phyloP scores from a whole-genome alignment of 2,797 vertebrate species.

The Tenualosa ilisha region DNA sequence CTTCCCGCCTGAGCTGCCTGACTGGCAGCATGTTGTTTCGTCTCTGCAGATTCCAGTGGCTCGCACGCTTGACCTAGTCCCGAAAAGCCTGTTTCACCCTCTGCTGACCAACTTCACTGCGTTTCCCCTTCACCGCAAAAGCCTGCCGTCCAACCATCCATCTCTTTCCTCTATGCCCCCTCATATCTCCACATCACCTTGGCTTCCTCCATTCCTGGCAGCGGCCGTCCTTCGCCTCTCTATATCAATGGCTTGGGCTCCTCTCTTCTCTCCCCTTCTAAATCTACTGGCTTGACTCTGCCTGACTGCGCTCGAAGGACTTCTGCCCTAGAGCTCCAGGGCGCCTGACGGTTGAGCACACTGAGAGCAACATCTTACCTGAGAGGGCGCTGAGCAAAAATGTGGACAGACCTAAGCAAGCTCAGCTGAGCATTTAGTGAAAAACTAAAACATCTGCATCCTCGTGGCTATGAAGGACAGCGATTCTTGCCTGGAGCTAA shows the following conservation, averaged over 20 bases:
- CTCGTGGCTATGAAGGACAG: neutral
- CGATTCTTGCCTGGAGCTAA: neutral
- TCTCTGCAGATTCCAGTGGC: slow-evolving; percentile 53
- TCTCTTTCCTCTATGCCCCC: slow-evolving; percentile 24
- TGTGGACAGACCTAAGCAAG: slow-evolving; percentile 23
- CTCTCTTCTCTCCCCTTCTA: slow-evolving; percentile 45
- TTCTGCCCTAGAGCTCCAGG: slow-evolving; percentile 27
- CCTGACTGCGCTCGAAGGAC: neutral
- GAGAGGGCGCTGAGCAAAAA: slow-evolving; percentile 33
- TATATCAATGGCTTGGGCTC: neutral
- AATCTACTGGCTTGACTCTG: neutral
- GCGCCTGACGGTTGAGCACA: slow-evolving; percentile 26
- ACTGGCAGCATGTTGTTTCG: slow-evolving; percentile 10
- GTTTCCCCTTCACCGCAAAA: slow-evolving; percentile 45
- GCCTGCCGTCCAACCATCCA: slow-evolving; percentile 55
- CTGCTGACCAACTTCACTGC: slow-evolving; percentile 62
- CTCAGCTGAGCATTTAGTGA: slow-evolving; percentile 11
- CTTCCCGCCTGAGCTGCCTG: slow-evolving; percentile 10
- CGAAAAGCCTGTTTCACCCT: slow-evolving; percentile 71
- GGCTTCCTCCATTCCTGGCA: slow-evolving; percentile 28
- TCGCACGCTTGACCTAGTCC: slow-evolving; percentile 67
- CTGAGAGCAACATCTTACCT: slow-evolving; percentile 53
- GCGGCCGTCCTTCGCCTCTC: neutral
- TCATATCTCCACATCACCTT: slow-evolving; percentile 16
- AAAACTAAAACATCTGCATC: slow-evolving; percentile 14